These are phyloP conservation scores for Sinelater perroti DNA, from an alignment of 2,888 invertebrate genomes.

Conservation along the genomic window DNA sequence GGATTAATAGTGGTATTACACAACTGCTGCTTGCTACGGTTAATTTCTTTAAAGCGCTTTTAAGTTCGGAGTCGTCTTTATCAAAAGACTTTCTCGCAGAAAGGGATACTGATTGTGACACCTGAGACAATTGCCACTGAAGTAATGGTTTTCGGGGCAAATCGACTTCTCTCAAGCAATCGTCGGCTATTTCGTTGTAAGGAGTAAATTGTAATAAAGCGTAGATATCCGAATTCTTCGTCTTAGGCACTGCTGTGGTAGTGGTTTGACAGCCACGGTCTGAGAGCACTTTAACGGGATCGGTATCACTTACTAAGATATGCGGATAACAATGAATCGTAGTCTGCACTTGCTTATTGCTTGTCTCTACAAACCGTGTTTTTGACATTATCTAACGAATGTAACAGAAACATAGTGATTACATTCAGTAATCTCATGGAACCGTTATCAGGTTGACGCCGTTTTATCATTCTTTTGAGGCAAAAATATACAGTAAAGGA, in stretches of 20 bases:
- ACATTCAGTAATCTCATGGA: conserved; percentile 14
- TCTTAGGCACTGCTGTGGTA: conserved; percentile 27
- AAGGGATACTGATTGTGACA: too few relatives aligned
- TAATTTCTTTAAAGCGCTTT: conserved; percentile 15
- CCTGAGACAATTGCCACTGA: conserved; percentile 28
- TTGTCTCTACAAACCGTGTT: conserved; percentile 10
- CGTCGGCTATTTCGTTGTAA: conserved; percentile 37
- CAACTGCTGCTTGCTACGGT: neutral
- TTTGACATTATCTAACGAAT: conserved; percentile 19
- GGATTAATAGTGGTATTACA: neutral
- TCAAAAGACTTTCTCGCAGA: neutral
- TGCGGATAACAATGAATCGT: conserved; percentile 37
- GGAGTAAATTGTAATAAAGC: conserved; percentile 39
- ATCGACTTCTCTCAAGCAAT: conserved; percentile 37
- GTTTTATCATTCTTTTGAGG: conserved; percentile 10
- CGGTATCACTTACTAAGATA: conserved; percentile 7
- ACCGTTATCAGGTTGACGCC: conserved; percentile 33
- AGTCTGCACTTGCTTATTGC: conserved; percentile 35
- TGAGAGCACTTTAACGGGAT: conserved; percentile 9
- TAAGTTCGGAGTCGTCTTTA: neutral
- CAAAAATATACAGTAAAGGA: neutral
- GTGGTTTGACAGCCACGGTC: conserved; percentile 42
- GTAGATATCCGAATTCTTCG: conserved; percentile 25
- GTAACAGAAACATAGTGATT: conserved; percentile 6
- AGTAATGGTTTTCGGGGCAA: conserved; percentile 38